Evolutionary conservation across 2,888 invertebrate species (phyloP), one percentile per base, ranked within the genome.

Genomic region (Osmoderma eremita): DNA sequence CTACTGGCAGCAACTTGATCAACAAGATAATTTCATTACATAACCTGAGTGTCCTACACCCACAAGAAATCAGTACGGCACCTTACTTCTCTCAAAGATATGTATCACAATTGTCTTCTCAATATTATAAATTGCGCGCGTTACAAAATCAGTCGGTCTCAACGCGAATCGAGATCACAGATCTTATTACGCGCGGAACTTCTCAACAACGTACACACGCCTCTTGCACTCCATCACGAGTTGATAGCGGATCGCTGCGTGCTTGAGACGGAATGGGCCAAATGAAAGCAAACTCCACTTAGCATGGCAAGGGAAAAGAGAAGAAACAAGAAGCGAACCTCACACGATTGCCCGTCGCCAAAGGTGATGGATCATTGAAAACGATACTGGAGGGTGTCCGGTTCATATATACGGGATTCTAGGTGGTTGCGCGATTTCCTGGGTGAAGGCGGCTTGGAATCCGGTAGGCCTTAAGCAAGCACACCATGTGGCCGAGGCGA

Each of bases 401-500:
- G 24, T 30, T 24, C 5, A 24, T 45, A 58, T 45, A 42, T 24
- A 24, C n/a, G 5, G 24, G 30, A 2, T 5, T 61, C 15, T 15
- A 30, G 58, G 58, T 61, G 58, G 58, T 61, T 63, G 65, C 58
- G 69, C 69, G 70, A 68, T 67, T 72, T 72, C 70, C 69, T 68
- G 62, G 71, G 54, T 67, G 68, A 65, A 70, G 72, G 72, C 70
- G 71, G 70, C 63, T 56, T 69, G 72, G 72, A 73, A 72, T 72
- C 72, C 71, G 73, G 73, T 70, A 73, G 72, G 68, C 72, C 71
- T 67, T 65, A 63, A 71, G 71, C 38, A 45, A 6, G 3, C 63
- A 53, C 62, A 62, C 45, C 63, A 65, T 68, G 68, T 68, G 70
- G 67, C 53, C 67, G 12, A 36, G 58, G 30, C 45, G 45, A 61